Percentiles rank a stretch among this genome's conserved stretches.
These are phyloP conservation scores for Drosophila multiciliata DNA, from an alignment of 2,888 invertebrate genomes.

Conservation along the genomic window DNA sequence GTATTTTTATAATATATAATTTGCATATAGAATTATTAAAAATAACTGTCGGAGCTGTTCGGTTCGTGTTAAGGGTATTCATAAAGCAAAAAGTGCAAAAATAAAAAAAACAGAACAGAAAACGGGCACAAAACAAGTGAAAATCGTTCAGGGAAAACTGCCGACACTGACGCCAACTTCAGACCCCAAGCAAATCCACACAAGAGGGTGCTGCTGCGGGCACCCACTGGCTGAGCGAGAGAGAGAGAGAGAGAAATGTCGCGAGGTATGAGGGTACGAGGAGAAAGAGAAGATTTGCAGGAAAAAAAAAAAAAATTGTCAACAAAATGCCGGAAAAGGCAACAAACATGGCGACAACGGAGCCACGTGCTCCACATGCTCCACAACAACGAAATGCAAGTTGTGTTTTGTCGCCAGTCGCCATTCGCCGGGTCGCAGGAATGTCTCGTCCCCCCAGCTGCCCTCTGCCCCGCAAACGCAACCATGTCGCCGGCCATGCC, in stretches of 20 bases:
- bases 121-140: conserved; percentile 68
- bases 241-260: not conserved
- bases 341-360: conserved; percentile 72
- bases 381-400: conserved; percentile 43
- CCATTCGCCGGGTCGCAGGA: not conserved
- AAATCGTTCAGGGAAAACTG: conserved; percentile 78
- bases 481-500: not conserved
- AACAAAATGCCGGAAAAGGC: conserved; percentile 80
- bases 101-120: conserved; percentile 24
- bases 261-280: not conserved
- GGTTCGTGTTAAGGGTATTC: conserved; percentile 13
- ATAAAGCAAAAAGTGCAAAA: conserved; percentile 17
- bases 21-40: not conserved
- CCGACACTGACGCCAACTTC: conserved; percentile 54
- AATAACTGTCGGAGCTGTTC: not conserved
- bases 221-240: not conserved
- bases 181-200: conserved; percentile 68
- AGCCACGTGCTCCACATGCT: conserved; percentile 73
- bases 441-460: not conserved
- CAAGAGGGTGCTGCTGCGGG: conserved; percentile 16
- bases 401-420: conserved; percentile 37
- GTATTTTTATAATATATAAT: not conserved
- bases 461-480: not conserved
- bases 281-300: conserved; percentile 5
- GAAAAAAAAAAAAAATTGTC: conserved; percentile 59